phyloP scores from a whole-genome alignment of 2,797 vertebrate species.

The Hybognathus amarus region DNA sequence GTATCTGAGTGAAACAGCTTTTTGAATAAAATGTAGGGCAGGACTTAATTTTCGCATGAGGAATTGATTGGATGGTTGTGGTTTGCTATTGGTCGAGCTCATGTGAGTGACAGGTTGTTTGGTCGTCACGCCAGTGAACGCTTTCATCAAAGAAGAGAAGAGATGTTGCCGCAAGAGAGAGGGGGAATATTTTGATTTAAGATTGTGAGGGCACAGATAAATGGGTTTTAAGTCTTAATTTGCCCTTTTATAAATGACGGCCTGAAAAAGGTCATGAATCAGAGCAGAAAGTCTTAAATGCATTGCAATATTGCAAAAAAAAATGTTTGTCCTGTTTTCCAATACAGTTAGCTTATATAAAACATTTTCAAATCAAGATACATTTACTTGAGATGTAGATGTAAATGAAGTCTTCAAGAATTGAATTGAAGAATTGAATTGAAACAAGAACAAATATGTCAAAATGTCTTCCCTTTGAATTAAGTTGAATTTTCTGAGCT shows the following conservation, averaged over 20 bases:
- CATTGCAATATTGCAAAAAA: no score
- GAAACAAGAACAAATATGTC: not conserved
- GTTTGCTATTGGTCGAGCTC: not conserved
- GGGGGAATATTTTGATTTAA: not conserved
- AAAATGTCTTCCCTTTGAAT: not conserved
- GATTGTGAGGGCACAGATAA: not conserved
- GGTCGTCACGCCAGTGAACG: not conserved
- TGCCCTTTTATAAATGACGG: no score
- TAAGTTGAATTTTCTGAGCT: not conserved
- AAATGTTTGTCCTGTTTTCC: not conserved
- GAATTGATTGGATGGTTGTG: not conserved
- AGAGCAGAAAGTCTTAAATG: no score
- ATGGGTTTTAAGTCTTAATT: not conserved
- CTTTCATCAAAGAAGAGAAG: not conserved
- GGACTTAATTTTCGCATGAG: no score
- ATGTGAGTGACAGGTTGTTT: not conserved
- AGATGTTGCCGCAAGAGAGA: not conserved
- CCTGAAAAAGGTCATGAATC: no score
- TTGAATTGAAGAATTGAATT: no score
- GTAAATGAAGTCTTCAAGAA: not conserved
- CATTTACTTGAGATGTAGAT: not conserved
- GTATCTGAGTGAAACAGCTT: no score
- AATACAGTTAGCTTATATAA: no score
- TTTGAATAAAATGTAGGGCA: not conserved
- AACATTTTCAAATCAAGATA: not conserved